Conservation (phyloP, 2,888 invertebrate species). For the Neelides folsomi region DNA sequence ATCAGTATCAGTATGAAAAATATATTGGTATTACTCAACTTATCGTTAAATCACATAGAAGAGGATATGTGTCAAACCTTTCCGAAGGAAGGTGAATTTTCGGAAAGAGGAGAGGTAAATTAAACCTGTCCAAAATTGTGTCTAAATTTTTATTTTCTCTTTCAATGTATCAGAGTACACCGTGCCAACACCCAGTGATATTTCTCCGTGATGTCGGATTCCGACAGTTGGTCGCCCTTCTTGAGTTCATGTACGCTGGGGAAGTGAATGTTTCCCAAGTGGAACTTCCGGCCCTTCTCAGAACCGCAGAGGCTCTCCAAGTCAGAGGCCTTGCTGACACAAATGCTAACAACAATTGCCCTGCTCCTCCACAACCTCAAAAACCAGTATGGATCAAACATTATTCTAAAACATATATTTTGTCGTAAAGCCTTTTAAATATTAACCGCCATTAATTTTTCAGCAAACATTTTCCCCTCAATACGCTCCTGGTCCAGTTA, state of each 20-base stretch:
- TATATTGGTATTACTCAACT: no score
- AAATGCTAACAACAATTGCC: conserved; percentile 29
- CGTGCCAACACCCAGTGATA: conserved; percentile 71
- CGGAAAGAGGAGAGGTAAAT: no score
- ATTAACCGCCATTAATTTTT: neutral
- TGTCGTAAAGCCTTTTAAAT: no score
- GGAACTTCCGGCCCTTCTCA: conserved; percentile 76
- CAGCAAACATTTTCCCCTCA: conserved; percentile 20
- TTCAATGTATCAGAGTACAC: conserved; percentile 51
- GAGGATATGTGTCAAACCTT: no score
- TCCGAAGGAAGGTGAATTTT: no score
- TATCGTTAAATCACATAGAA: no score
- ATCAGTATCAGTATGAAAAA: no score
- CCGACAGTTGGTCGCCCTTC: conserved; percentile 58
- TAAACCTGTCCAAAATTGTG: no score
- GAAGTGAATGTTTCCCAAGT: conserved; percentile 84
- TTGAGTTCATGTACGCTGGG: conserved; percentile 75
- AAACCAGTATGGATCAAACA: conserved; percentile 14
- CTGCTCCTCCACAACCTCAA: conserved; percentile 7
- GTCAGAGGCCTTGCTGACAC: conserved; percentile 75
- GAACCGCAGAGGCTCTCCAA: conserved; percentile 83
- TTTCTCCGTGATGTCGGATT: conserved; percentile 72
- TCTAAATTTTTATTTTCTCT: no score
- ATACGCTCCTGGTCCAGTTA: conserved; percentile 13
- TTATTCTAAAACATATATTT: neutral